Conservation (phyloP, 2,888 invertebrate species). For the Drosophila peninsularis region DNA sequence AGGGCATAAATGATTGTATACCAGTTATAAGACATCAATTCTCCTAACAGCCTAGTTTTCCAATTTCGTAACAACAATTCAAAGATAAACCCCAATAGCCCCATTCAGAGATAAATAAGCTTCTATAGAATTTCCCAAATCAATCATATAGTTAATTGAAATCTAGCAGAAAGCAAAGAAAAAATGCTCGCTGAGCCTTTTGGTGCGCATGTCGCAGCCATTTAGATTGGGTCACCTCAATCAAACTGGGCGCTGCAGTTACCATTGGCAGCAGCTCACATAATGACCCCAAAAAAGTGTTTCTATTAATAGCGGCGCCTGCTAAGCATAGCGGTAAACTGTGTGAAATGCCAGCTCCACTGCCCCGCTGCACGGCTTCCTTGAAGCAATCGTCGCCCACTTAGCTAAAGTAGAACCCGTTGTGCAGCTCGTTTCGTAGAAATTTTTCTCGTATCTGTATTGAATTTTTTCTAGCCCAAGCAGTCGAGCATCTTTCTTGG, state of each 20-base stretch:
- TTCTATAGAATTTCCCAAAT: slow-evolving; percentile 24
- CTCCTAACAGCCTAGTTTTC: not conserved
- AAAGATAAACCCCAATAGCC: not conserved
- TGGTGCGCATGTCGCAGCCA: slow-evolving; percentile 18
- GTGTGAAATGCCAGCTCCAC: slow-evolving; percentile 34
- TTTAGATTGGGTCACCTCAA: slow-evolving; percentile 53
- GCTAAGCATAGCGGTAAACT: slow-evolving; percentile 66
- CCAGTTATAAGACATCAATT: not conserved
- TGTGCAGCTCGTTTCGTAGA: slow-evolving; percentile 47
- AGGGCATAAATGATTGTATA: too few species aligned
- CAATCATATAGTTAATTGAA: slow-evolving; percentile 17
- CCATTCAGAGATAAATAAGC: not conserved
- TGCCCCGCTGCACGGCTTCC: not conserved
- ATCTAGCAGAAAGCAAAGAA: not conserved
- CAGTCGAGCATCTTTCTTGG: slow-evolving; percentile 50
- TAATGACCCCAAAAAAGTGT: slow-evolving; percentile 74
- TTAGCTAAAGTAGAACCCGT: slow-evolving; percentile 50
- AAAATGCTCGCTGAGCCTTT: slow-evolving; percentile 3
- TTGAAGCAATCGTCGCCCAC: slow-evolving; percentile 49
- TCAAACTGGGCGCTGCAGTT: slow-evolving; percentile 35
- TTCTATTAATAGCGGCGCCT: slow-evolving; percentile 67
- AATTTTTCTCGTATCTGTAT: slow-evolving; percentile 66
- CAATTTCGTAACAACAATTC: not conserved
- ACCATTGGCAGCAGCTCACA: slow-evolving; percentile 38
- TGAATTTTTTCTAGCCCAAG: slow-evolving; percentile 67